Base-by-base conservation (phyloP, 2,797 vertebrate genomes). In the Fratercula arctica region DNA sequence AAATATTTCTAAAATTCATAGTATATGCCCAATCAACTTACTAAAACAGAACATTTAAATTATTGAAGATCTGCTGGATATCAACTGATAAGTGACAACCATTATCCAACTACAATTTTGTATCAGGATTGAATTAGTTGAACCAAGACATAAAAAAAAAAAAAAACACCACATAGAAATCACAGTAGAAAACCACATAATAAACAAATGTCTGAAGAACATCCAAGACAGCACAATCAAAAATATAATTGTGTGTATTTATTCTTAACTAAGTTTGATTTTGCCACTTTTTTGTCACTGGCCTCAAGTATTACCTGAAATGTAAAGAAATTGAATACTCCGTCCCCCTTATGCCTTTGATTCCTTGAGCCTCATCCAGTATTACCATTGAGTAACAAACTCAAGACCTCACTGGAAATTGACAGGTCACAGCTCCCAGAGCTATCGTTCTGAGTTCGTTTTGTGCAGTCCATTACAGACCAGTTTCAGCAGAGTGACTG, bases 391-490 rank as follows among this genome's bases (percentile, higher is more conserved):
- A 69, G 24, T n/a, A 90, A 53, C 9, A 48, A 85, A 90, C n/a
- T 74, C 60, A 57, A 57, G 86, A 67, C 4, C 11, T 67, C 69
- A 63, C 16, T 17, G 16, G 19, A 26, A 81, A 87, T 4, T 31
- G 45, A 45, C 17, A 90, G 64, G 13, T 86, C 14, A 16, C 26
- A 48, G 11, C 26, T 85, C 8, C 24, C 37, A 75, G 61, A 85
- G 28, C 41, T 33, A 14, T 9, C 4, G 45, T 60, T 79, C 20
- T 2, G 1, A 84, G 31, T 14, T 64, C 0, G 2, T 51, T 63
- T 64, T 50, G 20, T 41, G 14, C 16, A 63, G 57, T 9, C n/a
- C 24, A 41, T 21, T 46, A 77, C 21, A 66, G 29, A 37, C 8
- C 8, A 50, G 24, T 68, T 87, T 68, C 56, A 60, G 46, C 86